phyloP scores from a whole-genome alignment of 1,140 invertebrate genomes.

The Drosophila lowei region DNA sequence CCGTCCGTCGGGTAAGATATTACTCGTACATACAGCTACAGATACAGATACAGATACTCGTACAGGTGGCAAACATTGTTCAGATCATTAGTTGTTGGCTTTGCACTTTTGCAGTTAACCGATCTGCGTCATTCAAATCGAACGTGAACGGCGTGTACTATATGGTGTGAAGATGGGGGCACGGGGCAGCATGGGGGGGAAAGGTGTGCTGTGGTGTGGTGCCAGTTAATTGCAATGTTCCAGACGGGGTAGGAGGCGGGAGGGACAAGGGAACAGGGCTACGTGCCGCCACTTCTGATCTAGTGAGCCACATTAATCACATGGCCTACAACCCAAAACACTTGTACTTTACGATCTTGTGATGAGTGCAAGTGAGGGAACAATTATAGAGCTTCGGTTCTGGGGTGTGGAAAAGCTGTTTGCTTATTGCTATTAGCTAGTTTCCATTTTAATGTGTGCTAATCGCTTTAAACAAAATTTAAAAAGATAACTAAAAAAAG shows the following conservation, averaged over 20 bases:
- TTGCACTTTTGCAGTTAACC: conserved; percentile 53
- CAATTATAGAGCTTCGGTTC: no score
- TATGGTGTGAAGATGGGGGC: no score
- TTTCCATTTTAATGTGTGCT: no score
- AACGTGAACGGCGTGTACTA: conserved; percentile 40
- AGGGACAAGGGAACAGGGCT: no score
- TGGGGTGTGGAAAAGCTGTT: no score
- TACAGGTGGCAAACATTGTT: conserved; percentile 60
- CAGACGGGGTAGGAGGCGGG: neutral
- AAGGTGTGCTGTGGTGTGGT: neutral
- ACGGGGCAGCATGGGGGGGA: no score
- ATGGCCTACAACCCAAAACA: neutral
- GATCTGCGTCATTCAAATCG: conserved; percentile 73
- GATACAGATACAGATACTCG: conserved; percentile 3
- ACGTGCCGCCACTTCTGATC: neutral
- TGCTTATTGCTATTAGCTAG: no score
- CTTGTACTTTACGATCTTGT: no score
- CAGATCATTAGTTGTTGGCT: conserved; percentile 61
- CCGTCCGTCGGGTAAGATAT: neutral
- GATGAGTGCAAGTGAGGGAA: no score
- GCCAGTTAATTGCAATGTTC: conserved; percentile 56
- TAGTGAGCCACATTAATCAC: conserved; percentile 9
- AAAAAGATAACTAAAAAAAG: no score
- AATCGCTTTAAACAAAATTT: no score
- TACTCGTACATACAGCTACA: no score